Conservation (phyloP, 2,113 vertebrate species). For the Dipodomys spectabilis region DNA sequence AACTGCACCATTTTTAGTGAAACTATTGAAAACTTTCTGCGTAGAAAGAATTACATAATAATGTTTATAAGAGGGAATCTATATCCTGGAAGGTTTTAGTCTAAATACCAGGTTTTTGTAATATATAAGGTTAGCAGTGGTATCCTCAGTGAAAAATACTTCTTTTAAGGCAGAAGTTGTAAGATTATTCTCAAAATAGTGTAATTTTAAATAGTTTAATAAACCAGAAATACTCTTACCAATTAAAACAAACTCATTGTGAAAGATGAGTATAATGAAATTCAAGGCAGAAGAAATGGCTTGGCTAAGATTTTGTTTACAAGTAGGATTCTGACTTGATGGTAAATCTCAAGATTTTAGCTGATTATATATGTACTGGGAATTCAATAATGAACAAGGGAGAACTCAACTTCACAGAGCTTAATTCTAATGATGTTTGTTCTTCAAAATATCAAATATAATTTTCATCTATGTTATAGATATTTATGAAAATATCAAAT, state of each 20-base stretch:
- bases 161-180: not conserved
- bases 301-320: not conserved
- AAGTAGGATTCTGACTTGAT: not conserved
- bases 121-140: not conserved
- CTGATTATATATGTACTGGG: not conserved
- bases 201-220: not conserved
- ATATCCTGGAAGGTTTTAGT: not conserved
- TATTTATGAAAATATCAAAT: not conserved
- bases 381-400: conserved; percentile 14
- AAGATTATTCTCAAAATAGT: not conserved
- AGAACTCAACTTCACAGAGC: not conserved
- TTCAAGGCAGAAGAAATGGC: not conserved
- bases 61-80: not conserved
- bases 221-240: not conserved
- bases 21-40: not conserved
- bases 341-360: not conserved
- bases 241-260: not conserved
- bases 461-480: not conserved
- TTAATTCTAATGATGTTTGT: conserved; percentile 22
- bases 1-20: not conserved
- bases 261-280: not conserved
- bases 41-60: not conserved
- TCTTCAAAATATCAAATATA: not conserved
- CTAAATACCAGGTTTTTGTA: not conserved
- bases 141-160: not conserved